A percentile compares a stretch with the other conserved stretches of the same genome.
phyloP scores from a whole-genome alignment of 1,140 invertebrate genomes.

The Micrasema longulum region DNA sequence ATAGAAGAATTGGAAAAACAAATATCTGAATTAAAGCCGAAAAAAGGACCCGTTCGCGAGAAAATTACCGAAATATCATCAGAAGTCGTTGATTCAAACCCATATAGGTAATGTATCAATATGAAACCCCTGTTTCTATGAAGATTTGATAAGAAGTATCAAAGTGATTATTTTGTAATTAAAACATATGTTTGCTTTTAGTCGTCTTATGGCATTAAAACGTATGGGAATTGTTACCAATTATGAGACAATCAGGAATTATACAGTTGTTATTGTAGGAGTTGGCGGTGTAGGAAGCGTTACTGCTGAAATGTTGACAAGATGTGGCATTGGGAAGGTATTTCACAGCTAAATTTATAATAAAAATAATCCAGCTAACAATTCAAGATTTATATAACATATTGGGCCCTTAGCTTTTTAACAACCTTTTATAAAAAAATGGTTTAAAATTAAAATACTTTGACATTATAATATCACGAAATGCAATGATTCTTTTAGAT shows the following conservation, averaged over 20 bases:
- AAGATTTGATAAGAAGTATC: not conserved
- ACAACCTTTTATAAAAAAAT: too few species aligned
- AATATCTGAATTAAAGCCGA: conserved; percentile 63
- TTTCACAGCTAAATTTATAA: too few species aligned
- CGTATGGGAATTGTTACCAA: conserved; percentile 99
- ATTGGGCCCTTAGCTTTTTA: too few species aligned
- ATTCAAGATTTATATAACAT: too few species aligned
- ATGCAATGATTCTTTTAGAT: too few species aligned
- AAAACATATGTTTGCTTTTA: conserved; percentile 63
- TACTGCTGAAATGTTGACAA: conserved; percentile 98
- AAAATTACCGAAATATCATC: conserved; percentile 84
- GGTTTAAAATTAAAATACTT: too few species aligned
- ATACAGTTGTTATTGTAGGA: conserved; percentile 95
- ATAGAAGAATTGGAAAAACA: conserved; percentile 71
- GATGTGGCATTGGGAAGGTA: conserved; percentile 98
- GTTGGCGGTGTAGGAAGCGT: conserved; percentile 99
- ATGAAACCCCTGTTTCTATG: not conserved
- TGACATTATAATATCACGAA: too few species aligned
- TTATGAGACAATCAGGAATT: conserved; percentile 95
- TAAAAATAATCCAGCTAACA: too few species aligned
- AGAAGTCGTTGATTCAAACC: conserved; percentile 98
- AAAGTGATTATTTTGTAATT: not conserved
- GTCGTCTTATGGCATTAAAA: conserved; percentile 98
- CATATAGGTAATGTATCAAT: conserved; percentile 85
- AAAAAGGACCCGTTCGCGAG: conserved; percentile 65